These are phyloP conservation scores for Philotrypesis tridentata DNA, from an alignment of 1,140 invertebrate genomes.

Conservation along the genomic window DNA sequence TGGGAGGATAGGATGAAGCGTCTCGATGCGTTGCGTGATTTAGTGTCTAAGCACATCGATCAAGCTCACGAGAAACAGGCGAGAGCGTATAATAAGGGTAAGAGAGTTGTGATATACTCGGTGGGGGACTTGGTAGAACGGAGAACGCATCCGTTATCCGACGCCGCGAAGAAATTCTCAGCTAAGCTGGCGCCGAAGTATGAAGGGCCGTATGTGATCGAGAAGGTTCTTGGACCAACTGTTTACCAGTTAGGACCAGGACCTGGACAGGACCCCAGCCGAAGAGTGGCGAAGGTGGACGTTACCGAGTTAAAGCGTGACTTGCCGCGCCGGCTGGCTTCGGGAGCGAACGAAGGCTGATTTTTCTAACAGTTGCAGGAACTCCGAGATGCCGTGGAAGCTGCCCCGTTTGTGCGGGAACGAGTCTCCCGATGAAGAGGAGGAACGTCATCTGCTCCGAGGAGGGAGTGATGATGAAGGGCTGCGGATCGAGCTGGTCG, in stretches of 20 bases:
- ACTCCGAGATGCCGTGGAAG: no score
- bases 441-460: no score
- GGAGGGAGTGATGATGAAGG: no score
- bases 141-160: slow-evolving; percentile 37
- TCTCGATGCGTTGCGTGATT: background rate
- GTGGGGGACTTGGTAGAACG: slow-evolving; percentile 39
- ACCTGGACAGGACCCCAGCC: background rate
- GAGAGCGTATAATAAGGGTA: slow-evolving; percentile 15
- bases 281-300: background rate
- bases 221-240: background rate
- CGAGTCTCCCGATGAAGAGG: no score
- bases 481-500: no score
- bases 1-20: background rate
- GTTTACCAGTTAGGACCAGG: background rate
- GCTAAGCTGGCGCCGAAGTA: slow-evolving; percentile 47
- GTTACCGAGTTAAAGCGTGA: no score
- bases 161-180: slow-evolving; percentile 10
- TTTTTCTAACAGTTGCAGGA: no score
- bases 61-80: background rate
- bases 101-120: background rate
- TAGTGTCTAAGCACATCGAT: background rate
- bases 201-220: slow-evolving; percentile 28
- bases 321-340: no score
- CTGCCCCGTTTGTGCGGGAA: no score
- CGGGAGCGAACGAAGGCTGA: no score